A percentile compares a stretch with the other conserved stretches of the same genome.
phyloP scores from a whole-genome alignment of 2,113 vertebrate genomes.

The Antennarius striatus region DNA sequence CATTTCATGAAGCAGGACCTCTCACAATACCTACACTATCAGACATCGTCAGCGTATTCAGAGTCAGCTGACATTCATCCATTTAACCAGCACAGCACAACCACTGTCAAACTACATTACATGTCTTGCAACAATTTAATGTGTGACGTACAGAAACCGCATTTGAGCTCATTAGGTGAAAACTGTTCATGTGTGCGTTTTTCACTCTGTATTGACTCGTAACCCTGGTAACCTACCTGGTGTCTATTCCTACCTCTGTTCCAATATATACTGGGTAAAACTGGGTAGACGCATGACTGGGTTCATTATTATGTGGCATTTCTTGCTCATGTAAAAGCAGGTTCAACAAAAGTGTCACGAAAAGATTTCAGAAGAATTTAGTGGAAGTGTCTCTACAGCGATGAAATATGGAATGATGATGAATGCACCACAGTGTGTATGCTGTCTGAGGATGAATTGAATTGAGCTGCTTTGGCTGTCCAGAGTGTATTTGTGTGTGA shows the following conservation, averaged over 20 bases:
- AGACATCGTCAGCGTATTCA: constrained; percentile 26
- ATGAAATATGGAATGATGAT: background rate
- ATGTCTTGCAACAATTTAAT: constrained; percentile 4
- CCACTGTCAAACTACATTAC: constrained; percentile 36
- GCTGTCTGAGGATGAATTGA: constrained; percentile 32
- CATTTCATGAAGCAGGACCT: no score
- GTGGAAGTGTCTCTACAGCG: background rate
- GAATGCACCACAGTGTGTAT: constrained; percentile 15
- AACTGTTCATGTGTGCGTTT: background rate
- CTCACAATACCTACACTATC: background rate
- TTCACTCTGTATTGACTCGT: background rate
- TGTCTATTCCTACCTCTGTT: background rate
- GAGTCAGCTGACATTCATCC: constrained; percentile 13
- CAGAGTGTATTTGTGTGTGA: constrained; percentile 20
- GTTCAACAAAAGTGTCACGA: background rate
- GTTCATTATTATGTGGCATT: background rate
- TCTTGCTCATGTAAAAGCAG: background rate
- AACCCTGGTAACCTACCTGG: background rate
- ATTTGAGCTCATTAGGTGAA: background rate
- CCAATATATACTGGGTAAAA: background rate
- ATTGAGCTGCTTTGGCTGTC: constrained; percentile 53
- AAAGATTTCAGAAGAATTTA: no score
- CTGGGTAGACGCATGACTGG: no score
- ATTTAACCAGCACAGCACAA: constrained; percentile 25
- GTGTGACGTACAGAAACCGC: constrained; percentile 4